A percentile compares a stretch with the other conserved stretches of the same genome.
These are phyloP conservation scores for Dendrolimus kikuchii DNA, from an alignment of 1,140 invertebrate genomes.

Conservation along the genomic window DNA sequence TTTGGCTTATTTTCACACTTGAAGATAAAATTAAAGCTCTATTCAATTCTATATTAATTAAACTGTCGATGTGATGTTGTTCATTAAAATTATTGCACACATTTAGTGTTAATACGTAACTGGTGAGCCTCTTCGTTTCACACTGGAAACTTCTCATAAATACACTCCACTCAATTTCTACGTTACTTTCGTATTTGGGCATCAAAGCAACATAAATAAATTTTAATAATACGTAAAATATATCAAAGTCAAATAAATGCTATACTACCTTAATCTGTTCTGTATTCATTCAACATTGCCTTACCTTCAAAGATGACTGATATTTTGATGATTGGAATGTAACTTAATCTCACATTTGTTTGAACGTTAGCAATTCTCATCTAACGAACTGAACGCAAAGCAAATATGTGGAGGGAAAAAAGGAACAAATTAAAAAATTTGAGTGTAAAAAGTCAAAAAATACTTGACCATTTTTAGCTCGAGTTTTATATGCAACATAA, in stretches of 20 bases:
- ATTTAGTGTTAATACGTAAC: conserved; percentile 10
- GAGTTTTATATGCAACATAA: conserved; percentile 58
- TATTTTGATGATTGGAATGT: conserved; percentile 62
- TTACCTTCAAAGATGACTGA: conserved; percentile 60
- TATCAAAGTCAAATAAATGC: conserved; percentile 70
- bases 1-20: conserved; percentile 29
- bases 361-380: conserved; percentile 28
- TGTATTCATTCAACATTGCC: conserved; percentile 43
- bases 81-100: conserved; percentile 22
- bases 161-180: not conserved
- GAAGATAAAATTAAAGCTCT: conserved; percentile 40
- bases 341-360: conserved; percentile 42
- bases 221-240: conserved; percentile 5
- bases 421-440: conserved; percentile 52
- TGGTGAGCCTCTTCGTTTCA: conserved; percentile 17
- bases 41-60: conserved; percentile 14
- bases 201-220: conserved; percentile 29
- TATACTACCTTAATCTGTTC: conserved; percentile 68
- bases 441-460: conserved; percentile 74
- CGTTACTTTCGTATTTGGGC: conserved; percentile 9
- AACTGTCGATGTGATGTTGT: conserved; percentile 8
- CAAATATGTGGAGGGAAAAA: conserved; percentile 24
- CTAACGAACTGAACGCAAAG: conserved; percentile 48
- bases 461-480: conserved; percentile 73
- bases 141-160: conserved; percentile 7